Conservation (phyloP, 1,140 invertebrate species). For the Drosophila kepulauana region DNA sequence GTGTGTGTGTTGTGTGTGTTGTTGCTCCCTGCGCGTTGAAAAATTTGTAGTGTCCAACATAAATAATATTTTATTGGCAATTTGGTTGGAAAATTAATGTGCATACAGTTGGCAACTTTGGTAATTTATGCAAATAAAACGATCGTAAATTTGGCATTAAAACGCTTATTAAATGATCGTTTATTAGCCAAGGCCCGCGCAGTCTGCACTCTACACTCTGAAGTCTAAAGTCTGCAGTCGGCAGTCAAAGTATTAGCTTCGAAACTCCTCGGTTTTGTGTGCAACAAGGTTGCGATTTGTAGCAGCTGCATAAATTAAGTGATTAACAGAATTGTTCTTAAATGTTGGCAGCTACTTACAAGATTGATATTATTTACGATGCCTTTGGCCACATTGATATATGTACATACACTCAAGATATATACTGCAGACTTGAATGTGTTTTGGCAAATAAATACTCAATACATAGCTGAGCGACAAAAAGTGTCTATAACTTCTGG, state of each 20-base stretch:
- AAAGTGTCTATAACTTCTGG: conserved; percentile 67
- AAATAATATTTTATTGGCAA: conserved; percentile 84
- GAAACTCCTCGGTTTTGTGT: conserved; percentile 2
- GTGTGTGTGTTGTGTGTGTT: conserved; percentile 2
- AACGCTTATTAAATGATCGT: conserved; percentile 84
- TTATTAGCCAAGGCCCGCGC: conserved; percentile 62
- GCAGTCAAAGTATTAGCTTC: conserved; percentile 46
- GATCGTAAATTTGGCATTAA: conserved; percentile 85
- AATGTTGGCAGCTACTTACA: conserved; percentile 78
- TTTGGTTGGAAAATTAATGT: conserved; percentile 81
- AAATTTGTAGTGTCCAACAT: conserved; percentile 64
- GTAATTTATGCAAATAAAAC: conserved; percentile 85
- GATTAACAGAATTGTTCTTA: conserved; percentile 76
- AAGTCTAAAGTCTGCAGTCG: background rate
- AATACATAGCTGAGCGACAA: conserved; percentile 15
- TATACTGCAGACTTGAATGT: background rate
- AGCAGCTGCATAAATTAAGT: conserved; percentile 72
- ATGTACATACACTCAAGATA: conserved; percentile 10
- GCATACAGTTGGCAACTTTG: conserved; percentile 77
- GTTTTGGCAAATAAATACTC: background rate
- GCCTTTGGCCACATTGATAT: conserved; percentile 13
- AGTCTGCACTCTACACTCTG: background rate
- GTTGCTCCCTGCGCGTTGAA: conserved; percentile 45
- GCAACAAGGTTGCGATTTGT: conserved; percentile 78
- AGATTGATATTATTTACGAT: conserved; percentile 71